Evolutionary conservation across 2,888 invertebrate species (phyloP).

Genomic region (Iphiclides podalirius): DNA sequence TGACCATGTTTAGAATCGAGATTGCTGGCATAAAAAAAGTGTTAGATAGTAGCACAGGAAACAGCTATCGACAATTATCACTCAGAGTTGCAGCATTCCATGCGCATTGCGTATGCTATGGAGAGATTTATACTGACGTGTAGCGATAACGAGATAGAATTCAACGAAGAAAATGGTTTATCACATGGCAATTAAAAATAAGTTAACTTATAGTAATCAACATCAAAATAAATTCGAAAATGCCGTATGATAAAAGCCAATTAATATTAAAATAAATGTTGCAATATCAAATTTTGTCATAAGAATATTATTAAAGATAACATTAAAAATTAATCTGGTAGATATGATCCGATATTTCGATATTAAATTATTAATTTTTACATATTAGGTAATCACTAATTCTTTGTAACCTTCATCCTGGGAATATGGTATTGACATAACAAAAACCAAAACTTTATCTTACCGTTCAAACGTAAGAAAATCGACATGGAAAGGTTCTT

Average conservation of each 20-base stretch:
- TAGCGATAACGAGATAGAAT: conserved; percentile 32
- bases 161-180: conserved; percentile 37
- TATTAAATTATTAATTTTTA: too few relatives aligned
- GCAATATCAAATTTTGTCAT: too few relatives aligned
- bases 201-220: conserved; percentile 31
- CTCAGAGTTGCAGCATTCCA: conserved; percentile 44
- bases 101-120: conserved; percentile 36
- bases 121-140: conserved; percentile 51
- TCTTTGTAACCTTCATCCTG: too few relatives aligned
- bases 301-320: too few relatives aligned
- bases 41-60: conserved; percentile 66
- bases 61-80: conserved; percentile 68
- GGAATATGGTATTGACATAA: too few relatives aligned
- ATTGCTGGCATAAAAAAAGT: conserved; percentile 59
- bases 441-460: too few relatives aligned
- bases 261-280: not conserved
- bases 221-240: conserved; percentile 24
- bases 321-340: too few relatives aligned
- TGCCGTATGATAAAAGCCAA: not conserved
- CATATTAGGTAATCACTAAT: too few relatives aligned
- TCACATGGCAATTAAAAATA: conserved; percentile 36
- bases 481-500: too few relatives aligned
- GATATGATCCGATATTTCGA: too few relatives aligned
- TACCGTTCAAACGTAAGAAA: too few relatives aligned
- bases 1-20: conserved; percentile 9